These are phyloP conservation scores for Drosophila recens DNA, from an alignment of 2,888 invertebrate genomes.

Conservation along the genomic window DNA sequence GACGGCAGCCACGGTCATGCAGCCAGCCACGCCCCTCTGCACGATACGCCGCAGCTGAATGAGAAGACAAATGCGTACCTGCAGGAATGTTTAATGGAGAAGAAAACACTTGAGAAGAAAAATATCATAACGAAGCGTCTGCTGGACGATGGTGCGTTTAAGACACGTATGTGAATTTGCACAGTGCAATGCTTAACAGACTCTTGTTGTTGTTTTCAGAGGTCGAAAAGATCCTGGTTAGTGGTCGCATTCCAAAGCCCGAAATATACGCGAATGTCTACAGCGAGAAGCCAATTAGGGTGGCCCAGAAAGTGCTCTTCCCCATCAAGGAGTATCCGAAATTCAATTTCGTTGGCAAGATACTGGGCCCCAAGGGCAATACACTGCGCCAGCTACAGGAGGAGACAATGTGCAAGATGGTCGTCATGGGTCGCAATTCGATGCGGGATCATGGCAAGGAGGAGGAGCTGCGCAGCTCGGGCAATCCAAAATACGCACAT, in stretches of 20 bases:
- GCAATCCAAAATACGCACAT: conserved; percentile 96
- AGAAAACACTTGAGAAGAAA: conserved; percentile 89
- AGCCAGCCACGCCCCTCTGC: conserved; percentile 70
- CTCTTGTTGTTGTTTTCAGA: conserved; percentile 59
- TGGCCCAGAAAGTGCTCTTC: conserved; percentile 84
- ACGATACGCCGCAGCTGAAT: conserved; percentile 86
- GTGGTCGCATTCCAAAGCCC: conserved; percentile 88
- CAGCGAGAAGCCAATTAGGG: conserved; percentile 84
- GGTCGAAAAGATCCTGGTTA: conserved; percentile 92
- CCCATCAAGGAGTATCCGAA: conserved; percentile 84
- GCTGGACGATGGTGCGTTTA: conserved; percentile 88
- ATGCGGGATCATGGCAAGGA: conserved; percentile 98
- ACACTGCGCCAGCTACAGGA: conserved; percentile 96
- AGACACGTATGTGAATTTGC: conserved; percentile 14
- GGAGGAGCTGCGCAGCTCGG: conserved; percentile 94
- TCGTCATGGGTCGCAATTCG: conserved; percentile 95
- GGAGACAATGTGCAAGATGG: conserved; percentile 98
- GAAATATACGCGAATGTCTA: conserved; percentile 84
- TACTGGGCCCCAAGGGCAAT: conserved; percentile 96
- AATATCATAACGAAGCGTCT: conserved; percentile 89
- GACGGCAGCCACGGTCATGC: conserved; percentile 69
- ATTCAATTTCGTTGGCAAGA: conserved; percentile 97
- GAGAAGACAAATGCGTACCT: conserved; percentile 92
- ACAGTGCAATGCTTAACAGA: not conserved
- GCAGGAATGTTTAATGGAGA: conserved; percentile 90